These are phyloP conservation scores for Laspeyria flexula DNA, from an alignment of 2,888 invertebrate species.

Conservation along the genomic window DNA sequence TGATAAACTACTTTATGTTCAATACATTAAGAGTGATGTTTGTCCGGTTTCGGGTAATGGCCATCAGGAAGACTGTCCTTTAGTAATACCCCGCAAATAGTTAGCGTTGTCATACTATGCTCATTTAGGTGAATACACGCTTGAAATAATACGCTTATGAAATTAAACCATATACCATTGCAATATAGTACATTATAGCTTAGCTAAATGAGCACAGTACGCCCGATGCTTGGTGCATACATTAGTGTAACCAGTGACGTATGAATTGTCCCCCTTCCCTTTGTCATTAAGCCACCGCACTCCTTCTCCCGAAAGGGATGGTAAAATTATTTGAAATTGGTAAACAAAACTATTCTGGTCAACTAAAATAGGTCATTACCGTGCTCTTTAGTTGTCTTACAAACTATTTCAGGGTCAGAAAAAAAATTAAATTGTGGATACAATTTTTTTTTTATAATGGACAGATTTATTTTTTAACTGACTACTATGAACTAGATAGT, in stretches of 20 bases:
- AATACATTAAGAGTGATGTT: not conserved
- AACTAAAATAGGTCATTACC: not conserved
- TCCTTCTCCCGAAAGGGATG: constrained; percentile 46
- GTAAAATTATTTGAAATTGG: constrained; percentile 54
- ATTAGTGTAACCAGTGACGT: constrained; percentile 68
- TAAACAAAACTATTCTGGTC: constrained; percentile 39
- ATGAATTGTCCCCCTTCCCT: constrained; percentile 47
- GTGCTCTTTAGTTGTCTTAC: too few relatives aligned
- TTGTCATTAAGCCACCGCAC: constrained; percentile 52
- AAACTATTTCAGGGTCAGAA: too few relatives aligned
- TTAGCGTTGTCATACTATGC: constrained; percentile 64
- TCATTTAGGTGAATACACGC: constrained; percentile 58
- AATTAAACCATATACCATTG: constrained; percentile 19
- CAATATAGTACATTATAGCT: constrained; percentile 23
- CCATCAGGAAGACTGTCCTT: constrained; percentile 56
- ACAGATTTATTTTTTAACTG: too few relatives aligned
- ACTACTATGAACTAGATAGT: too few relatives aligned
- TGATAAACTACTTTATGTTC: not conserved
- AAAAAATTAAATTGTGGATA: too few relatives aligned
- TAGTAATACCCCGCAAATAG: constrained; percentile 57
- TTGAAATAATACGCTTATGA: constrained; percentile 21
- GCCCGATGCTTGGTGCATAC: constrained; percentile 69
- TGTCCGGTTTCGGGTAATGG: not conserved
- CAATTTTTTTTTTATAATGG: too few relatives aligned
- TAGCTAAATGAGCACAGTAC: constrained; percentile 67